A percentile compares a stretch with the other conserved stretches of the same genome.
These are phyloP conservation scores for Dicrostonyx torquatus DNA, from an alignment of 2,797 vertebrate genomes.

Conservation along the genomic window DNA sequence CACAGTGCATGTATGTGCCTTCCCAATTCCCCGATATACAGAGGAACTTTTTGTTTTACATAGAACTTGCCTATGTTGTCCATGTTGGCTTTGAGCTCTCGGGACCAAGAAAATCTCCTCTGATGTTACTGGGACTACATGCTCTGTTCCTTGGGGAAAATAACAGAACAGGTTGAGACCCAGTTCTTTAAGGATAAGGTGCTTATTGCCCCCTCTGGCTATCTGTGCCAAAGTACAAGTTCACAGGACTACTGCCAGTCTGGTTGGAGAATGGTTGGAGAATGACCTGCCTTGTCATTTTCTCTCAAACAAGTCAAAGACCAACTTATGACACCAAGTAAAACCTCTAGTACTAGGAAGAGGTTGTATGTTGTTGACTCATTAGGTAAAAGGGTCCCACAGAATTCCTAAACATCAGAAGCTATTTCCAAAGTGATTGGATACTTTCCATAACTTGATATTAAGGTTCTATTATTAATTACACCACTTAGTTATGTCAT, in stretches of 20 bases:
- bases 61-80: neutral
- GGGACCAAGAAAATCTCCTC: neutral
- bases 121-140: neutral
- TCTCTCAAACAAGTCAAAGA: neutral
- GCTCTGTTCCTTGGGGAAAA: slow-evolving; percentile 1
- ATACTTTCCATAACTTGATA: neutral
- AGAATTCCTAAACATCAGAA: neutral
- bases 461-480: neutral
- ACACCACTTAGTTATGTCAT: neutral
- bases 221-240: neutral
- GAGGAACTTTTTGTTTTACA: neutral
- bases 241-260: neutral
- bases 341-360: neutral
- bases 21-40: neutral
- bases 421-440: neutral
- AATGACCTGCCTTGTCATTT: neutral
- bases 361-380: neutral
- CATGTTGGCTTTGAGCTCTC: neutral
- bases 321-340: neutral
- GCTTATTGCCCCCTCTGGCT: neutral
- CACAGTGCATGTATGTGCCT: neutral
- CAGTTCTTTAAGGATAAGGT: slow-evolving; percentile 41
- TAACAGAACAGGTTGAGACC: neutral
- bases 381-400: neutral
- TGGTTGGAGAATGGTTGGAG: neutral